Base-by-base conservation (phyloP, 2,888 invertebrate genomes). In the Protophormia terraenovae region DNA sequence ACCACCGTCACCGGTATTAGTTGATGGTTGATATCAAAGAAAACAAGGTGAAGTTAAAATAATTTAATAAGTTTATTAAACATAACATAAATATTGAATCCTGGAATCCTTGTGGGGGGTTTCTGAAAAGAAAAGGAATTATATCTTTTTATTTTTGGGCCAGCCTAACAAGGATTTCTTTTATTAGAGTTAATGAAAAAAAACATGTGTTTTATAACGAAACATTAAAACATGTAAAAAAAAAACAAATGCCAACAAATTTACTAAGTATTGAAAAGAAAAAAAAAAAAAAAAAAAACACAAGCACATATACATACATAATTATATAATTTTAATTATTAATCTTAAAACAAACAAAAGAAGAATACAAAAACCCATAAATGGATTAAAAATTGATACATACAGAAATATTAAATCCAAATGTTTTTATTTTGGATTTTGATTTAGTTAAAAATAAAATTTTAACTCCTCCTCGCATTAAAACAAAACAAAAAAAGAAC, bases 191-290 rank as follows among this genome's bases (percentile, higher is more conserved):
- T 71, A 62, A 78, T 71, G 16, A 32, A 64, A 35, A 38, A 64
- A 35, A 22, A 47, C 12, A 29, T 53, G 64, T 76, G 67, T 83
- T 83, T 83, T 66, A 41, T 75, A 64, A 69, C 16, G 47, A 69
- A 75, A 75, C 58, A 81, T 53, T 29, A 35, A 79, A 60, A 71
- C 47, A 67, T 76, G 66, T 79, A 66, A 75, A 73, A 55, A 73
- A 71, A 71, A 69, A 77, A 83, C 69, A 85, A 85, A 82, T 85
- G 85, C 85, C 85, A 85, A 85, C 85, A 82, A 85, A 82, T 82
- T 85, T 85, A 85, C 82, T 85, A 82, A 85, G 85, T 85, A 85
- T 85, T 83, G 78, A 86, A 83, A 83, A 67, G 29, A 81, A 77
- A 73, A 35, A 16, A 62, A 67, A 64, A 41, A 66, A 60, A 14